These are phyloP conservation scores for Remorina albescens DNA, from an alignment of 2,797 vertebrate species.

Conservation along the genomic window DNA sequence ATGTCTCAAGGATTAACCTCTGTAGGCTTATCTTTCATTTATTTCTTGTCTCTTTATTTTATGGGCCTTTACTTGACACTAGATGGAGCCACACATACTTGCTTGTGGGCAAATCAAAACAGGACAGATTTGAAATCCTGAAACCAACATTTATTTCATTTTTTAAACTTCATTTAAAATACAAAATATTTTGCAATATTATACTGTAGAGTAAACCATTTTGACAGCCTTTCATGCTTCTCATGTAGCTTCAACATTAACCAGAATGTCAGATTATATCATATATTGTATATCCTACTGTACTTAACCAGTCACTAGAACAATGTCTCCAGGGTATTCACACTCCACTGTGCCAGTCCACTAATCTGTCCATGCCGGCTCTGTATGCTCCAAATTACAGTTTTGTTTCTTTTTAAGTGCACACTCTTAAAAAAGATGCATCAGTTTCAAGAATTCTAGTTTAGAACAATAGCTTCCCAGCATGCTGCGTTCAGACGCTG, in stretches of 20 bases:
- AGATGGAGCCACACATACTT: conserved; percentile 41
- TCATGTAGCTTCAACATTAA: conserved; percentile 87
- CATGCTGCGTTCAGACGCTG: conserved; percentile 1
- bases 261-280: conserved; percentile 83
- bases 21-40: conserved; percentile 30
- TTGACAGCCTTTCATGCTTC: conserved; percentile 91
- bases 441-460: conserved; percentile 43
- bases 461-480: conserved; percentile 40
- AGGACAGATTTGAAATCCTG: conserved; percentile 82
- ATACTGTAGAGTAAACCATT: conserved; percentile 90
- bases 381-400: conserved; percentile 56
- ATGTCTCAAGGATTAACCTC: conserved; percentile 46
- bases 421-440: conserved; percentile 48
- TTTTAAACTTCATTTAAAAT: conserved; percentile 85
- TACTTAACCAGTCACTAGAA: conserved; percentile 74
- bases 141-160: conserved; percentile 95
- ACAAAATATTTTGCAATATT: conserved; percentile 94
- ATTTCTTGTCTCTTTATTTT: not conserved
- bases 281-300: conserved; percentile 74
- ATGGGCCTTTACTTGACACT: conserved; percentile 8
- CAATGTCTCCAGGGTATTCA: conserved; percentile 72
- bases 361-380: conserved; percentile 46
- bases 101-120: conserved; percentile 28
- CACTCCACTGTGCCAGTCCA: conserved; percentile 57
- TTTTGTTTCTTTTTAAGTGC: conserved; percentile 23